These are phyloP conservation scores for Hemicentrotus pulcherrimus DNA, from an alignment of 35 echinoderm and acorn worm genomes.

Conservation along the genomic window DNA sequence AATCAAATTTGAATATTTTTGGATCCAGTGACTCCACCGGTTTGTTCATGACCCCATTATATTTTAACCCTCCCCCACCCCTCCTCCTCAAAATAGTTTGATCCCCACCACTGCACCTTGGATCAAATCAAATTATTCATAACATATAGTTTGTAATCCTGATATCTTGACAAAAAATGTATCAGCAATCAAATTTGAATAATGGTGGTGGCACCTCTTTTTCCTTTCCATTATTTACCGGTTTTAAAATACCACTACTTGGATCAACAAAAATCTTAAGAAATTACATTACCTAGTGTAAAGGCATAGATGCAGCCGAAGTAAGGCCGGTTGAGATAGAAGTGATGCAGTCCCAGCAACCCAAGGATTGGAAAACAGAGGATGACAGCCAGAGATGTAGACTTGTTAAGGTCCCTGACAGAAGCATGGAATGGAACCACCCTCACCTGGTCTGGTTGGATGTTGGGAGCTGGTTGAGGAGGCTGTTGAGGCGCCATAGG, in stretches of 20 bases:
- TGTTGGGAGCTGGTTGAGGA: neutral
- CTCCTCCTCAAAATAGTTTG: neutral
- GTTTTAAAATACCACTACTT: no score
- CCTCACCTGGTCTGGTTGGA: constrained; percentile 16
- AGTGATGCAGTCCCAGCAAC: constrained; percentile 68
- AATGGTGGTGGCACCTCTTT: no score
- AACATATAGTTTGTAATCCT: no score
- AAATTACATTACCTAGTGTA: constrained; percentile 34
- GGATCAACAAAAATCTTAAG: neutral
- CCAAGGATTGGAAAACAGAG: constrained; percentile 44
- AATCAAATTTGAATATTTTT: no score
- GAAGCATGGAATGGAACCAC: neutral
- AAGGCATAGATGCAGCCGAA: constrained; percentile 66
- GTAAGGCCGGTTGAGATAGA: constrained; percentile 60
- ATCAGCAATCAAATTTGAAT: no score
- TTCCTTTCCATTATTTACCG: no score
- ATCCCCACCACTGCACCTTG: neutral
- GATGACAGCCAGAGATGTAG: constrained; percentile 25
- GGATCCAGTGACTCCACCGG: no score
- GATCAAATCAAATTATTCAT: no score
- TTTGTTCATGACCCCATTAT: neutral
- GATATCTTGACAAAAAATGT: no score
- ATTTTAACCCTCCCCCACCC: neutral
- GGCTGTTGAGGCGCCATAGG: neutral
- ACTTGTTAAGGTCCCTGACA: neutral